Evolutionary conservation across 2,888 invertebrate genomes (phyloP).

Genomic region (Bellardia pandia): DNA sequence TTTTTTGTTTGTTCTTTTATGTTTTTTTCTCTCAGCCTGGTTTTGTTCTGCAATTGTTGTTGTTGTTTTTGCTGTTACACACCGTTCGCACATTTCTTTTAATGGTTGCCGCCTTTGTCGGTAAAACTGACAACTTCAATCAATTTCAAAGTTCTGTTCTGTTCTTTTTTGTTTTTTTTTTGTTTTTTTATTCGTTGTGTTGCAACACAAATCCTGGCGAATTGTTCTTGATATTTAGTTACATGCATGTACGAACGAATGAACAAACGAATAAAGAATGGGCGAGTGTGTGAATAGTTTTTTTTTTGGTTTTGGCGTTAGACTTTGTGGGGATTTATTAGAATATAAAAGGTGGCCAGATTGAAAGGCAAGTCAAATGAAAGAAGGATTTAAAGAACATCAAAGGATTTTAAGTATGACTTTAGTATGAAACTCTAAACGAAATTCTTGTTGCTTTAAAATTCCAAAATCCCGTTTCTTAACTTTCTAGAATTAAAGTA

Average conservation of each 20-base stretch:
- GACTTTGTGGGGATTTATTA: constrained; percentile 13
- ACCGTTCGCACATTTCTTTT: constrained; percentile 70
- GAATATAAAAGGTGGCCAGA: constrained; percentile 23
- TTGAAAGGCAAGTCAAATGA: not conserved
- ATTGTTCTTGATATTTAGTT: constrained; percentile 72
- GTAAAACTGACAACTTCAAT: constrained; percentile 76
- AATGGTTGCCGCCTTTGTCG: constrained; percentile 73
- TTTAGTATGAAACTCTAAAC: too few relatives aligned
- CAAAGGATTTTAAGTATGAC: too few relatives aligned
- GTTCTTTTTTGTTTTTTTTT: constrained; percentile 26
- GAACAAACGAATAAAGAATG: constrained; percentile 25
- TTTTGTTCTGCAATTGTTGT: constrained; percentile 38
- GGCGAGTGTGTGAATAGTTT: constrained; percentile 46
- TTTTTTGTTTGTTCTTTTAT: not conserved
- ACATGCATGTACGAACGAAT: constrained; percentile 49
- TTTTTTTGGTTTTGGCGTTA: constrained; percentile 1
- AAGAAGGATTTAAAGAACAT: not conserved
- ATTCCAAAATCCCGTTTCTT: too few relatives aligned
- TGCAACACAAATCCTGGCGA: constrained; percentile 71
- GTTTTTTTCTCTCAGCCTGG: constrained; percentile 43
- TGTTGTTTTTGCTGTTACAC: constrained; percentile 34
- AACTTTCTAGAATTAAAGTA: too few relatives aligned
- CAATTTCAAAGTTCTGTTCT: constrained; percentile 70
- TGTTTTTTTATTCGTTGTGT: constrained; percentile 14
- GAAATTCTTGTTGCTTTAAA: too few relatives aligned